phyloP scores from a whole-genome alignment of 2,797 vertebrate genomes.

The Brachyalestes nurse region DNA sequence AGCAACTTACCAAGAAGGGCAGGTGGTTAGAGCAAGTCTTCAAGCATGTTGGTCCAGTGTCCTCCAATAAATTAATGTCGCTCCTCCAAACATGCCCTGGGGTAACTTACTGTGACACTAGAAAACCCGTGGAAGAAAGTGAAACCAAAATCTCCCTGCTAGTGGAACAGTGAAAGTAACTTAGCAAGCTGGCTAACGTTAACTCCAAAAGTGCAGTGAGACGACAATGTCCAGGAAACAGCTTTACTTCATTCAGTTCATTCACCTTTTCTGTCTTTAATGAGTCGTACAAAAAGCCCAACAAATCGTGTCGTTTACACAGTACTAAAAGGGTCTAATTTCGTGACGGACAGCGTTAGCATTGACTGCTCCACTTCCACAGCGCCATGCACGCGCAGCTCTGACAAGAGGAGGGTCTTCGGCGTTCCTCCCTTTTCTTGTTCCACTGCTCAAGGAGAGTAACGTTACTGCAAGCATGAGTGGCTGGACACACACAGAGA shows the following conservation, averaged over 20 bases:
- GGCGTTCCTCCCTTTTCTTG: not conserved
- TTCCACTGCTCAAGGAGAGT: not conserved
- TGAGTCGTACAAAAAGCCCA: not conserved
- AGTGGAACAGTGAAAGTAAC: not conserved
- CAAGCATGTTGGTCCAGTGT: not conserved
- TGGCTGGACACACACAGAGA: not conserved
- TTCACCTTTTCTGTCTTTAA: too few relatives aligned
- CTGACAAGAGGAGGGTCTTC: too few relatives aligned
- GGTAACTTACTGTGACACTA: not conserved
- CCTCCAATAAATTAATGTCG: not conserved
- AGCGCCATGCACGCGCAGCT: not conserved
- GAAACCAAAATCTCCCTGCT: not conserved
- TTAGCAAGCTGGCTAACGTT: not conserved
- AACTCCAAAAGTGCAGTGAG: too few relatives aligned
- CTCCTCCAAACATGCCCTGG: not conserved
- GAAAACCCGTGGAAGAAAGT: not conserved
- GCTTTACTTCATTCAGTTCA: not conserved
- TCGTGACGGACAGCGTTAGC: not conserved
- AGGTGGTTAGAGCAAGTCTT: conserved; percentile 3
- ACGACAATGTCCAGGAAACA: not conserved
- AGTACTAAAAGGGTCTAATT: not conserved
- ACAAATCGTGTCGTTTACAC: not conserved
- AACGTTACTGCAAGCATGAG: not conserved
- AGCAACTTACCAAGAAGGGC: conserved; percentile 6
- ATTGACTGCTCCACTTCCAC: not conserved